phyloP scores from a whole-genome alignment of 2,797 vertebrate species.

The Sebastes baramenuke region DNA sequence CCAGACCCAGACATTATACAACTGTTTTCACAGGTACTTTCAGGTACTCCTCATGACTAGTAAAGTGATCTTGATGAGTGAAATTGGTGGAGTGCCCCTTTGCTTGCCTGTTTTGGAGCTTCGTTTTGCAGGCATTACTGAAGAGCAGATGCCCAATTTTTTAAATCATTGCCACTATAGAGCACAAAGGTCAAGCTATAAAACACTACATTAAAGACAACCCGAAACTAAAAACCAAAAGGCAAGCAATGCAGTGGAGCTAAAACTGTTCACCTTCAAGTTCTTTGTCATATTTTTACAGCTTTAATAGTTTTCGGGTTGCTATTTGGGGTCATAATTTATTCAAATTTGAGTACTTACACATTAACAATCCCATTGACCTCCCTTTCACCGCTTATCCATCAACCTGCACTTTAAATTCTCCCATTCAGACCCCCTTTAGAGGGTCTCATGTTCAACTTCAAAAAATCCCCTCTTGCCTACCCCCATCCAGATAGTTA shows the following conservation, averaged over 20 bases:
- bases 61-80: neutral
- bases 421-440: conserved; percentile 6
- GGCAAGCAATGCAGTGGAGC: neutral
- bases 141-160: neutral
- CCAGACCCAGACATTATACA: neutral
- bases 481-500: conserved; percentile 5
- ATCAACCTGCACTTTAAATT: conserved; percentile 8
- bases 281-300: neutral
- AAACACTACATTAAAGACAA: neutral
- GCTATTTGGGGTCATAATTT: neutral
- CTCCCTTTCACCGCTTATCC: neutral
- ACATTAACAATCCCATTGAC: neutral
- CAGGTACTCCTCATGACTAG: neutral
- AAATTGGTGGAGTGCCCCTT: neutral
- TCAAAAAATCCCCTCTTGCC: conserved; percentile 5
- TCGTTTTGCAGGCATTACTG: neutral
- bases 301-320: neutral
- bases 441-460: conserved; percentile 32
- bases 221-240: neutral
- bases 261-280: neutral
- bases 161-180: neutral
- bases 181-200: neutral
- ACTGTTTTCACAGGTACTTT: neutral
- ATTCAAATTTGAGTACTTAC: neutral
- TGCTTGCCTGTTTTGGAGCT: neutral